Evolutionary conservation across 2,797 vertebrate species (phyloP), one percentile per base, ranked within the genome.

Genomic region (Poeciliopsis presidionis): DNA sequence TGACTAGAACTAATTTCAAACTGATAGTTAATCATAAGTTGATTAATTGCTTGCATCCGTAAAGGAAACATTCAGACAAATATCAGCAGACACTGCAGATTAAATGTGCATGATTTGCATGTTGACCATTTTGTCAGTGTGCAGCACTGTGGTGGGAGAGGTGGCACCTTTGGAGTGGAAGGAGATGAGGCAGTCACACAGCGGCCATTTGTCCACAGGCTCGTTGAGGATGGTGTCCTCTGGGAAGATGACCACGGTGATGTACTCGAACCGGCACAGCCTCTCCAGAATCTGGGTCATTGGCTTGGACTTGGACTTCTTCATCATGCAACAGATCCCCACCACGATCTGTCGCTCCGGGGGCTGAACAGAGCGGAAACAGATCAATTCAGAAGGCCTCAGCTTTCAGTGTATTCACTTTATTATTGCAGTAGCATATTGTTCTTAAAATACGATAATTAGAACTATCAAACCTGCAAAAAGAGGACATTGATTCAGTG

Each of bases 201-300:
- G 95, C 6, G 98, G 98, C 98, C 98, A 99, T 81, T 97, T 98
- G 89, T 98, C 98, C 90, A 99, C 98, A 0, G 98, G 95, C 87
- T 99, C 97, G 0, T 98, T 99, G 85, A 99, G 97, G 88, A 99
- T 98, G 87, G 96, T 96, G 3, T 99, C 98, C 90, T 99, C 98
- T 20, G 97, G 97, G 95, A 99, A 98, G 88, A 99, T 99, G 90
- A 99, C 97, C 87, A 99, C 98, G 0, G 97, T 98, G 92, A 99
- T 97, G 92, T 97, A 99, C 89, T 99, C 98, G 59, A 99, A 99
- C 91, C 96, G 96, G 95, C 98, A 99, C 84, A 99, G 96, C 80
- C 98, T 96, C 93, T 99, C 98, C 92, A 99, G 94, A 91, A 99
- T 99, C 94, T 99, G 98, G 49, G 98, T 99, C 98, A 99, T 99